Conservation (phyloP, 2,888 invertebrate species). For the Clusia tigrina region DNA sequence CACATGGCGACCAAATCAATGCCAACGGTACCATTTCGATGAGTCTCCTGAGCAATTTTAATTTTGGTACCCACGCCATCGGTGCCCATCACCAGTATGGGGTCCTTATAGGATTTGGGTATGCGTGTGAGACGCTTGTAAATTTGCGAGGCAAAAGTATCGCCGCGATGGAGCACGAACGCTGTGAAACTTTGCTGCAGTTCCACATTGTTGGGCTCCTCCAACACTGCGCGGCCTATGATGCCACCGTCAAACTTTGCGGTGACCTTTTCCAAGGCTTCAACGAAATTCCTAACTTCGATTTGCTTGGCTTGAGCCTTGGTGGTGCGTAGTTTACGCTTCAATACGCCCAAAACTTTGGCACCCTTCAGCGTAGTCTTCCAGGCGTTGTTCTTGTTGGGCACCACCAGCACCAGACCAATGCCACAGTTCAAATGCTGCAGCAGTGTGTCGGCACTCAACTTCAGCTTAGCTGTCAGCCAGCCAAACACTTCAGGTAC, state of each 20-base stretch:
- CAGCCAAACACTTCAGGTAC: constrained; percentile 87
- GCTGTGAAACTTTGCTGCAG: constrained; percentile 25
- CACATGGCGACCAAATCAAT: constrained; percentile 99
- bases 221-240: constrained; percentile 37
- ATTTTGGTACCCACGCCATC: constrained; percentile 99
- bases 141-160: constrained; percentile 42
- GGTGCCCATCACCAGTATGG: constrained; percentile 90
- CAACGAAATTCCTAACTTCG: constrained; percentile 75
- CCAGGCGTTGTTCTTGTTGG: constrained; percentile 66
- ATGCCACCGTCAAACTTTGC: constrained; percentile 57
- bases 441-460: constrained; percentile 82
- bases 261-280: constrained; percentile 68
- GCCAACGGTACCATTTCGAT: constrained; percentile 83
- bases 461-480: constrained; percentile 79
- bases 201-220: constrained; percentile 32
- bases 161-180: constrained; percentile 43
- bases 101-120: constrained; percentile 70
- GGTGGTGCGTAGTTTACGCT: constrained; percentile 34
- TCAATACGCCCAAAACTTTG: constrained; percentile 66
- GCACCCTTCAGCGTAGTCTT: constrained; percentile 63
- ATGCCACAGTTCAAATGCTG: constrained; percentile 96
- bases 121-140: constrained; percentile 59
- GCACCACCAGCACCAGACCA: constrained; percentile 83
- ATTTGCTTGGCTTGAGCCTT: constrained; percentile 28
- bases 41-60: constrained; percentile 84